These are phyloP conservation scores for Ruditapes philippinarum DNA, from an alignment of 1,140 invertebrate genomes.

Conservation along the genomic window DNA sequence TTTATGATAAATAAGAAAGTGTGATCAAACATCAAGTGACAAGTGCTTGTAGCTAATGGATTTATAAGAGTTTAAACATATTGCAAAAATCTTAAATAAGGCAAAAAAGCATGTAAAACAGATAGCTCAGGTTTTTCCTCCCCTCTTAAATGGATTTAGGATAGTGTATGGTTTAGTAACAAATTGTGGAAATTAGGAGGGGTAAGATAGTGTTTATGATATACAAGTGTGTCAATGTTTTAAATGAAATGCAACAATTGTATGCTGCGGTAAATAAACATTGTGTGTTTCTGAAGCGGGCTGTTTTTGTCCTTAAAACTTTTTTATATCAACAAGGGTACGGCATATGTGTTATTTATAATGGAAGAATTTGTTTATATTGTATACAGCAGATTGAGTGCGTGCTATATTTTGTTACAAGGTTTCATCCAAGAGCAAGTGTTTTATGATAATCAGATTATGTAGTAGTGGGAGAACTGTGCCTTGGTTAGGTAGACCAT, in stretches of 20 bases:
- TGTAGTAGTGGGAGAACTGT: neutral
- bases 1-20: constrained; percentile 27
- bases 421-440: neutral
- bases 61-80: neutral
- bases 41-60: neutral
- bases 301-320: too few species aligned
- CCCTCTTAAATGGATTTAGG: constrained; percentile 9
- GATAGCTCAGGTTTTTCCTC: neutral
- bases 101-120: neutral
- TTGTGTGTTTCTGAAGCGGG: neutral
- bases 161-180: neutral
- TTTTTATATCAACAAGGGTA: neutral
- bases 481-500: neutral
- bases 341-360: constrained; percentile 13
- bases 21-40: neutral
- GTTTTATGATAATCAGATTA: neutral
- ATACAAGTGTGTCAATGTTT: too few species aligned
- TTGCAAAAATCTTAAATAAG: neutral
- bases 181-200: too few species aligned
- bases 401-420: constrained; percentile 20
- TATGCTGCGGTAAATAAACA: neutral
- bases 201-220: too few species aligned
- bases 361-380: constrained; percentile 2
- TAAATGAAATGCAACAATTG: neutral
- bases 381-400: neutral